These are phyloP conservation scores for Baryphthengus martii DNA, from an alignment of 2,113 vertebrate species.

Conservation along the genomic window DNA sequence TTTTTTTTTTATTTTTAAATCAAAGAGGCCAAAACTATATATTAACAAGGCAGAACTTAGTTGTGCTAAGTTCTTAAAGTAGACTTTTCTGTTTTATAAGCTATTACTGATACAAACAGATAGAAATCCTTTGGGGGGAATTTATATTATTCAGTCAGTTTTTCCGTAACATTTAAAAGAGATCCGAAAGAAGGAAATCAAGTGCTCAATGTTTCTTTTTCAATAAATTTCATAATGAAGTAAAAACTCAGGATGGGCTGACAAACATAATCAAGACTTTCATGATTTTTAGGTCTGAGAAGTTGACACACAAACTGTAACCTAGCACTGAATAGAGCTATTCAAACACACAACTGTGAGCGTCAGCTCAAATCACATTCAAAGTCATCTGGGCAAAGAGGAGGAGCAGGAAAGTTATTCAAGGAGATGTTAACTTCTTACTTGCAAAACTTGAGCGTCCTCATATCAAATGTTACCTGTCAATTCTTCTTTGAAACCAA, in stretches of 20 bases:
- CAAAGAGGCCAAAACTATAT: background rate
- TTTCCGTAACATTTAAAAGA: background rate
- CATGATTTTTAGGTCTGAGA: background rate
- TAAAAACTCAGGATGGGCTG: constrained; percentile 42
- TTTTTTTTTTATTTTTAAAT: constrained; percentile 13
- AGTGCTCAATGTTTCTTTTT: constrained; percentile 7
- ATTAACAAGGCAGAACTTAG: background rate
- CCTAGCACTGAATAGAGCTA: constrained; percentile 7
- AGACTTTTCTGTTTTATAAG: background rate
- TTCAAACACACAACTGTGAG: constrained; percentile 33
- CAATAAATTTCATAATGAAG: constrained; percentile 16
- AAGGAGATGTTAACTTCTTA: constrained; percentile 10
- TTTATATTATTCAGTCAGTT: background rate
- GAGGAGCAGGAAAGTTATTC: background rate
- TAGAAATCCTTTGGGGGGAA: background rate
- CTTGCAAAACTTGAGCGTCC: background rate
- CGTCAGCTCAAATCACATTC: constrained; percentile 39
- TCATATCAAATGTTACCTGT: background rate
- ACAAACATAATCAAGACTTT: constrained; percentile 45
- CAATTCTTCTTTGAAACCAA: background rate
- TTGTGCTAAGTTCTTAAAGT: background rate
- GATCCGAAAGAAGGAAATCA: background rate
- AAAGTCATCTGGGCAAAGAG: background rate
- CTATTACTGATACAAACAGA: background rate
- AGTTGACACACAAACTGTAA: constrained; percentile 41